Percentiles rank a stretch among this genome's conserved stretches.
phyloP scores from a whole-genome alignment of 2,797 vertebrate genomes.

The Halcyon leucocephala region DNA sequence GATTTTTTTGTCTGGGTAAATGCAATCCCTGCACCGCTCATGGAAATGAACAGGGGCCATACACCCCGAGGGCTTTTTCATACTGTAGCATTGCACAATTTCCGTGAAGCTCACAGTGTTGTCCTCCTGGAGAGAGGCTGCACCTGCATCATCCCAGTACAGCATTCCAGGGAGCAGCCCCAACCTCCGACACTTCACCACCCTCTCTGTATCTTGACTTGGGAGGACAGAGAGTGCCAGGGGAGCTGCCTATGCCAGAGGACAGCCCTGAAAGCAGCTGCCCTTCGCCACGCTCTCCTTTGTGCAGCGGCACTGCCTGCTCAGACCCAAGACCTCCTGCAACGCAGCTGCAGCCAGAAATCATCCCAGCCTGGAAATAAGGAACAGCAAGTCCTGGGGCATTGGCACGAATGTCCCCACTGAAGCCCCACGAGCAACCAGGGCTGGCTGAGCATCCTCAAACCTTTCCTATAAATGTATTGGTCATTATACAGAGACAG shows the following conservation, averaged over 20 bases:
- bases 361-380: not conserved
- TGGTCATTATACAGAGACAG: not conserved
- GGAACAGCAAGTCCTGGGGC: not conserved
- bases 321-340: not conserved
- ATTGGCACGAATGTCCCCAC: accelerated
- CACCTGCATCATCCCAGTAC: not conserved
- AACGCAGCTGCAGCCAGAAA: not conserved
- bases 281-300: accelerated
- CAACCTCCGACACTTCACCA: not conserved
- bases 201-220: not conserved
- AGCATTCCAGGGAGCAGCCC: accelerated
- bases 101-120: not conserved
- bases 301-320: not conserved
- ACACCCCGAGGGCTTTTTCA: not conserved
- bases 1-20: not conserved
- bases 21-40: accelerated
- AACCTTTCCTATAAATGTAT: not conserved
- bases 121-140: not conserved
- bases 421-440: not conserved
- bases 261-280: not conserved
- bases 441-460: not conserved
- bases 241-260: not conserved
- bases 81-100: not conserved
- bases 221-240: not conserved
- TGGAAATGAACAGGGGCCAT: not conserved